Percentiles rank a stretch among this genome's conserved stretches.
phyloP scores from a whole-genome alignment of 2,888 invertebrate genomes.

The Sycophila texana region DNA sequence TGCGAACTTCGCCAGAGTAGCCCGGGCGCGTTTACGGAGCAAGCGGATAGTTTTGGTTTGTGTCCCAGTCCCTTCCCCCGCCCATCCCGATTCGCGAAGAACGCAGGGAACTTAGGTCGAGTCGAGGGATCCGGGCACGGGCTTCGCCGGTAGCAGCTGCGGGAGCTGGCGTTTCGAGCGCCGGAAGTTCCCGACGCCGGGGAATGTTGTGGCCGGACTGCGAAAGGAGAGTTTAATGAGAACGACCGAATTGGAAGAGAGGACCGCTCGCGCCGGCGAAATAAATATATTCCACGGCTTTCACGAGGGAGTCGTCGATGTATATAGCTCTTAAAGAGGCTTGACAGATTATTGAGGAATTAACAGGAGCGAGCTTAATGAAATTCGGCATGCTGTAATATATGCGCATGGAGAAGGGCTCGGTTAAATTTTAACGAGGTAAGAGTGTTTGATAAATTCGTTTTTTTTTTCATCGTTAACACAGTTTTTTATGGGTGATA shows the following conservation, averaged over 20 bases:
- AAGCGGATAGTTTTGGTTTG: conserved; percentile 26
- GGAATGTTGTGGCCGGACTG: neutral
- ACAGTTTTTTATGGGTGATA: too few species aligned
- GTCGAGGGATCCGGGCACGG: neutral
- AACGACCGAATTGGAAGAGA: neutral
- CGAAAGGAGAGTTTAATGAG: neutral
- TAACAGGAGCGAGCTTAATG: too few species aligned
- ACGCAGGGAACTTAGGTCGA: conserved; percentile 27
- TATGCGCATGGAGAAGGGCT: too few species aligned
- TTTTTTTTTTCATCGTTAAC: too few species aligned
- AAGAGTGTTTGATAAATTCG: too few species aligned
- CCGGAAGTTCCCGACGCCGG: neutral
- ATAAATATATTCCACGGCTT: too few species aligned
- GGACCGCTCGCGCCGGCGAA: neutral
- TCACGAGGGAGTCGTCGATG: too few species aligned
- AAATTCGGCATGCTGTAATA: too few species aligned
- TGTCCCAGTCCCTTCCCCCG: neutral
- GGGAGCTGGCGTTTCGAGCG: neutral
- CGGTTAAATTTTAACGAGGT: too few species aligned
- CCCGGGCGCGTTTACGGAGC: neutral
- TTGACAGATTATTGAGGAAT: too few species aligned
- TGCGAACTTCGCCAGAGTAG: neutral
- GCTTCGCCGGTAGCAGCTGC: neutral
- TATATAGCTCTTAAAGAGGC: too few species aligned
- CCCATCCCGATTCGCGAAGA: conserved; percentile 7